Evolutionary conservation across 2,888 invertebrate species (phyloP), one percentile per base, ranked within the genome.

Genomic region (Rhagium mordax): DNA sequence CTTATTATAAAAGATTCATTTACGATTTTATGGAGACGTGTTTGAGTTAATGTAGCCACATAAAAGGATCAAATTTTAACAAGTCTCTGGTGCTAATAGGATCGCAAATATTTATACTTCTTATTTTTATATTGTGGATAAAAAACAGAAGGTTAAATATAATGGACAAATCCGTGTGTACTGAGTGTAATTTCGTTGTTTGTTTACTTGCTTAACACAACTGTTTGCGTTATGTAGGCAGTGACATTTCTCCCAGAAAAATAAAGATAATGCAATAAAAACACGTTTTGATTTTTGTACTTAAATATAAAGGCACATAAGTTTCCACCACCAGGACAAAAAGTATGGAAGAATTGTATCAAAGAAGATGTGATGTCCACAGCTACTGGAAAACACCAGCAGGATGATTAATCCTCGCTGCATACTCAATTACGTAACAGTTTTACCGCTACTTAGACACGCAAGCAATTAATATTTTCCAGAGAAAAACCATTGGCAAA

Each of bases 51-150:
- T 59, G 59, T 59, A n/a, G 27, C 33, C 13, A 29, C 16, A 41
- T 59, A 15, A 59, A 59, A 29, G 59, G 27, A 59, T 59, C 59
- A 59, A 59, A 59, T 59, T 59, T 59, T 59, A 59, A 59, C 59
- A 59, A 59, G 59, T 59, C n/a, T 59, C 27, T 59, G 21, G 33
- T 24, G 59, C 29, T 59, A 59, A 59, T 29, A 59, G 59, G 18
- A n/a, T 6, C 16, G 27, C 59, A 59, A 59, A 59, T 59, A 59
- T 59, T 59, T 59, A 29, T 33, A 15, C n/a, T 29, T 59, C 29
- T 59, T 18, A 59, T 59, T 59, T 59, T 33, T 33, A 16, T 24
- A 16, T 29, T 47, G 27, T 10, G 33, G 7, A 33, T 15, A 59
- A 59, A 24, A 57, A 33, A 27, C 29, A 59, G 57, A 57, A 59